Conservation (phyloP, 2,888 invertebrate species). For the Agrotis exclamationis region DNA sequence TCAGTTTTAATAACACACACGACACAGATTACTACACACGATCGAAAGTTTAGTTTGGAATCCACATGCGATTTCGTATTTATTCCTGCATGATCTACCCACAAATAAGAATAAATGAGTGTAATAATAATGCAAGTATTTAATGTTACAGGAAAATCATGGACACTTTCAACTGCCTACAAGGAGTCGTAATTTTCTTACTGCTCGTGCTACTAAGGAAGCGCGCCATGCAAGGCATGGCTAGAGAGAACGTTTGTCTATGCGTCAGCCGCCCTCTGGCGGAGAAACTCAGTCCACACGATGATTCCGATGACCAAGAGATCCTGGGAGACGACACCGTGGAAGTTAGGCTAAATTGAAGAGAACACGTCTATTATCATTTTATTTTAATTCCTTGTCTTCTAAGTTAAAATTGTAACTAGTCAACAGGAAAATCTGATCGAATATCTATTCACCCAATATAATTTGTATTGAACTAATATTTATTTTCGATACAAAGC, state of each 20-base stretch:
- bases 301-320: conserved; percentile 83
- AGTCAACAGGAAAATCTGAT: conserved; percentile 41
- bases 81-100: not conserved
- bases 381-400: conserved; percentile 21
- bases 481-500: conserved; percentile 34
- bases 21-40: too few relatives aligned
- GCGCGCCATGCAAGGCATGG: conserved; percentile 89
- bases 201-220: conserved; percentile 91
- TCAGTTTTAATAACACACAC: too few relatives aligned
- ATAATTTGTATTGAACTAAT: conserved; percentile 33
- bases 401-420: conserved; percentile 36
- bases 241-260: conserved; percentile 81
- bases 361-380: not conserved
- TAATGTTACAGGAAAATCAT: conserved; percentile 90
- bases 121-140: not conserved
- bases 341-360: conserved; percentile 84
- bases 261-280: conserved; percentile 78
- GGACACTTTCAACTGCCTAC: conserved; percentile 92
- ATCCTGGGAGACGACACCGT: conserved; percentile 85
- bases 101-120: too few relatives aligned
- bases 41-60: too few relatives aligned
- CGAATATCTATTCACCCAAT: conserved; percentile 5
- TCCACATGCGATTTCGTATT: not conserved
- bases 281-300: conserved; percentile 83
- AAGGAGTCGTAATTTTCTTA: conserved; percentile 92